phyloP scores from a whole-genome alignment of 2,113 vertebrate species.

The Planiliza haematocheilus region DNA sequence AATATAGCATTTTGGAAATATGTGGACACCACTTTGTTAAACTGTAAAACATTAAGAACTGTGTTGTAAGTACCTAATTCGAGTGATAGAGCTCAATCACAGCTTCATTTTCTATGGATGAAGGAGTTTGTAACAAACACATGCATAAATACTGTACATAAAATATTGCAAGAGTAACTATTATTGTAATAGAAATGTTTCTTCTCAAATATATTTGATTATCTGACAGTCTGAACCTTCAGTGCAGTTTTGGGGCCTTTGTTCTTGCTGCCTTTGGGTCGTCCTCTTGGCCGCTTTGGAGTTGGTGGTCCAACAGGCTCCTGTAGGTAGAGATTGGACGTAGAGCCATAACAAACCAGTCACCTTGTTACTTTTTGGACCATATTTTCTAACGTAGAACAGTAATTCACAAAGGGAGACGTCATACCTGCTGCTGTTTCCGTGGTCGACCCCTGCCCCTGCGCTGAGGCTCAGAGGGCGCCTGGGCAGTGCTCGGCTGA shows the following conservation, averaged over 20 bases:
- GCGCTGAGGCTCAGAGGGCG: slow-evolving; percentile 73
- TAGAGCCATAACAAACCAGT: slow-evolving; percentile 1
- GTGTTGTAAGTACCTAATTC: too few species aligned
- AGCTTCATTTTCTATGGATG: not conserved
- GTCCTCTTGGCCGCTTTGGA: slow-evolving; percentile 85
- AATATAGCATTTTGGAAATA: not conserved
- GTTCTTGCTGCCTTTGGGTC: slow-evolving; percentile 86
- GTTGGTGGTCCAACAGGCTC: slow-evolving; percentile 82
- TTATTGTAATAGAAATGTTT: slow-evolving; percentile 2
- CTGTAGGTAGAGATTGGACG: slow-evolving; percentile 65
- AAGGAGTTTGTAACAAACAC: too few species aligned
- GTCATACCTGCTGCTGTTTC: slow-evolving; percentile 82
- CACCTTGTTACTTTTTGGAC: too few species aligned
- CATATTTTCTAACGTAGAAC: too few species aligned
- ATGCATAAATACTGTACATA: too few species aligned
- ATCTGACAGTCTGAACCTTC: slow-evolving; percentile 71
- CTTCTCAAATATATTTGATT: too few species aligned
- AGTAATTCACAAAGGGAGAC: not conserved
- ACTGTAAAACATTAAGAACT: too few species aligned
- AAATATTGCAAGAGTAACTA: not conserved
- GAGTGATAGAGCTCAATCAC: not conserved
- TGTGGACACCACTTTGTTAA: not conserved
- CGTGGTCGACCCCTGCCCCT: slow-evolving; percentile 84
- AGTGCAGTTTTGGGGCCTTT: slow-evolving; percentile 78
- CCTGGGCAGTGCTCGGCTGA: slow-evolving; percentile 66